phyloP scores from a whole-genome alignment of 2,888 invertebrate species.

The Dusona sp. region DNA sequence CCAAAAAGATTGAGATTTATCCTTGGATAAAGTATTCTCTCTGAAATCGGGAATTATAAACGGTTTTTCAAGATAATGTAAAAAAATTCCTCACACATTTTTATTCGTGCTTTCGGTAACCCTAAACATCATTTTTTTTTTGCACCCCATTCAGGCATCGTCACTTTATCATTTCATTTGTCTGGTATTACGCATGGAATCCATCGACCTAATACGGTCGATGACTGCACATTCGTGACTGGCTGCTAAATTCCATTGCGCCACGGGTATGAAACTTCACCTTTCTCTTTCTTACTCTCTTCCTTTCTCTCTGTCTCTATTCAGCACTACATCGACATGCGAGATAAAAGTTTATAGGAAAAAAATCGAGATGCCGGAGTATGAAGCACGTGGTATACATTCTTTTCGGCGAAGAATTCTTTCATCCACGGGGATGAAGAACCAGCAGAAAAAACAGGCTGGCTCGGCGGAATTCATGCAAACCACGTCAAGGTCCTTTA shows the following conservation, averaged over 20 bases:
- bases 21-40: background rate
- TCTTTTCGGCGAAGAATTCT: conserved; percentile 43
- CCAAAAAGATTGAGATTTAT: background rate
- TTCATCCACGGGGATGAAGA: background rate
- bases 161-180: conserved; percentile 6
- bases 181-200: conserved; percentile 18
- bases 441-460: background rate
- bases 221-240: conserved; percentile 41
- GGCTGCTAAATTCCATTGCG: conserved; percentile 31
- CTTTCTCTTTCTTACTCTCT: too few species aligned
- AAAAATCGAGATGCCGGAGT: conserved; percentile 39
- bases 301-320: background rate
- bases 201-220: conserved; percentile 17
- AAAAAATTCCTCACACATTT: background rate
- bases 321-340: background rate
- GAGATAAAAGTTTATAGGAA: background rate
- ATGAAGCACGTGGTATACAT: conserved; percentile 36
- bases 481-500: conserved; percentile 2
- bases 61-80: background rate
- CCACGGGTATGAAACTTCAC: background rate
- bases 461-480: background rate
- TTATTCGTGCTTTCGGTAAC: background rate
- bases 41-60: background rate
- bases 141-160: background rate
- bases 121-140: background rate